phyloP scores from a whole-genome alignment of 1,140 invertebrate genomes.

The Dryas iulia region DNA sequence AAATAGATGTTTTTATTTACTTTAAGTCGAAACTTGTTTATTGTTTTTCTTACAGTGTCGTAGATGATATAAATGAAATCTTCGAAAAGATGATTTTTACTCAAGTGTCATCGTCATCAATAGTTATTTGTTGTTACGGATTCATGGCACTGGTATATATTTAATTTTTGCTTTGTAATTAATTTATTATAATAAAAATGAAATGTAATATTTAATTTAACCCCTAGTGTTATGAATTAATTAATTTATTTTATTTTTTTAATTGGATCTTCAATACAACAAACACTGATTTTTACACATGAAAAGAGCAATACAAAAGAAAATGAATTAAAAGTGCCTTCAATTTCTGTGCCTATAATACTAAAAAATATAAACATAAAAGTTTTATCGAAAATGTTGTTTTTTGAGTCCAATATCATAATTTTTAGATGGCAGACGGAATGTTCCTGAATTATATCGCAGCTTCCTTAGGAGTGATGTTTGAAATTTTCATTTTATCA shows the following conservation, averaged over 20 bases:
- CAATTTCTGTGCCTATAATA: too few species aligned
- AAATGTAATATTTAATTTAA: too few species aligned
- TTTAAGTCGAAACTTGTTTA: background rate
- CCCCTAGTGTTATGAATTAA: too few species aligned
- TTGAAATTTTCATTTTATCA: constrained; percentile 35
- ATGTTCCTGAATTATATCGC: constrained; percentile 26
- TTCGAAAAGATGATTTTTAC: constrained; percentile 43
- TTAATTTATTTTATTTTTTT: too few species aligned
- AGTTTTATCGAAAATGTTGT: too few species aligned
- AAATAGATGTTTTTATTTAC: background rate
- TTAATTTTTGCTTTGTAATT: background rate
- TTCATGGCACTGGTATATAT: constrained; percentile 43
- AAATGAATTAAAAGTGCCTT: too few species aligned
- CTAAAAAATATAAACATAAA: too few species aligned
- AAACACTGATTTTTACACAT: too few species aligned
- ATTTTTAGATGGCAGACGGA: constrained; percentile 29
- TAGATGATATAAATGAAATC: constrained; percentile 38
- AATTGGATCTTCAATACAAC: too few species aligned
- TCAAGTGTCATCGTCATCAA: constrained; percentile 40
- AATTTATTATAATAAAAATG: too few species aligned
- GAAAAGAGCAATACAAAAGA: too few species aligned
- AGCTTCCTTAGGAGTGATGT: constrained; percentile 28
- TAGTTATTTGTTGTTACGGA: constrained; percentile 49
- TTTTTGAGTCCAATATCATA: too few species aligned
- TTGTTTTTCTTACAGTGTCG: constrained; percentile 34